A percentile compares a stretch with the other conserved stretches of the same genome.
Conservation (phyloP, 2,888 invertebrate species). For the Hetaerina titia region DNA sequence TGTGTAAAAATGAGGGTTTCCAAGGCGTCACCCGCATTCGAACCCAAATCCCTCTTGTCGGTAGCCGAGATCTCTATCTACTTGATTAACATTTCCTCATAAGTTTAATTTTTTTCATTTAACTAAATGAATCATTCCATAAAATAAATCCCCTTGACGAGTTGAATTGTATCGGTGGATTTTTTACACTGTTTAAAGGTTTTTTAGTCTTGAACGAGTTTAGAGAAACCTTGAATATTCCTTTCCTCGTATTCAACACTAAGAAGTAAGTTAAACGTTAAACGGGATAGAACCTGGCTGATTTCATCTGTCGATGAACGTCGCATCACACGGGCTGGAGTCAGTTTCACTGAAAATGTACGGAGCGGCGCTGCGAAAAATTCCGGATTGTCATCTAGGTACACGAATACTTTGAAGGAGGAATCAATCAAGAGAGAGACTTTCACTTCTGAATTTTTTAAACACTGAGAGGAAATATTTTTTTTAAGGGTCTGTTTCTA, state of each 20-base stretch:
- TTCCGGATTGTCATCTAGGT: neutral
- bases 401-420: neutral
- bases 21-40: too few relatives aligned
- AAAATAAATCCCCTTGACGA: too few relatives aligned
- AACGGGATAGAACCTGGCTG: neutral
- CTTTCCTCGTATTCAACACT: neutral
- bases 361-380: neutral
- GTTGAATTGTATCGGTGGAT: neutral
- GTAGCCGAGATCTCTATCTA: too few relatives aligned
- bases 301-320: neutral
- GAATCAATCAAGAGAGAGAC: constrained; percentile 3
- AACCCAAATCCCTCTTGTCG: too few relatives aligned
- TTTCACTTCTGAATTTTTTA: constrained; percentile 32
- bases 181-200: neutral
- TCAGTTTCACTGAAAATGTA: neutral
- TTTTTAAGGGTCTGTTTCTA: neutral
- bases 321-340: neutral
- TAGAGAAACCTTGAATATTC: neutral
- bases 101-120: too few relatives aligned
- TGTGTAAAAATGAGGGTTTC: too few relatives aligned
- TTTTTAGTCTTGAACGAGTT: neutral
- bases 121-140: too few relatives aligned
- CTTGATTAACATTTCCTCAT: too few relatives aligned
- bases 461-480: neutral
- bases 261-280: neutral